phyloP scores from a whole-genome alignment of 2,888 invertebrate genomes.

The Carterocephalus palaemon region DNA sequence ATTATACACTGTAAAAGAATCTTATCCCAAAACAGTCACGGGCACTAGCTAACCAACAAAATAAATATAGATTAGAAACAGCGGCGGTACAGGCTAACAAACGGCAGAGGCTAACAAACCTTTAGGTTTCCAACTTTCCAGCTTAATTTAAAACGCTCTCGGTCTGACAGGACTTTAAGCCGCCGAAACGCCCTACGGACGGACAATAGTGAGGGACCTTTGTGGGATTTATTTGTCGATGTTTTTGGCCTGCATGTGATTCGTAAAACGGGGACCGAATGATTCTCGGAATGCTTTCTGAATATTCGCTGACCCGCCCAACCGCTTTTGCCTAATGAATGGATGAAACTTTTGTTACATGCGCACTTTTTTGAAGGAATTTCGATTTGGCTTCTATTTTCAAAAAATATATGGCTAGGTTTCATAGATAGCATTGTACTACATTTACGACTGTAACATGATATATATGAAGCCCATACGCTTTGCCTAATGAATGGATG shows the following conservation, averaged over 20 bases:
- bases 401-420: too few species aligned
- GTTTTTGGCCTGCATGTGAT: conserved; percentile 39
- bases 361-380: conserved; percentile 6
- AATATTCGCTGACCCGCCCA: conserved; percentile 30
- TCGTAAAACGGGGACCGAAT: conserved; percentile 31
- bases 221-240: conserved; percentile 39
- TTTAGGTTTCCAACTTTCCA: too few species aligned
- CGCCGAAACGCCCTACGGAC: conserved; percentile 19
- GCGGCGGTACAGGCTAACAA: too few species aligned
- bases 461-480: too few species aligned
- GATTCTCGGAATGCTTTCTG: conserved; percentile 34
- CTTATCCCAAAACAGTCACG: too few species aligned
- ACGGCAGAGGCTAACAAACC: too few species aligned
- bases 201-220: conserved; percentile 38
- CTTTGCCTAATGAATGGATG: conserved; percentile 19
- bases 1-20: too few species aligned
- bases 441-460: too few species aligned
- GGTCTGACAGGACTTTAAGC: conserved; percentile 1
- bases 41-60: too few species aligned
- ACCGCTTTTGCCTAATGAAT: conserved; percentile 23
- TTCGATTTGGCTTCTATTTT: conserved; percentile 1
- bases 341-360: conserved; percentile 7
- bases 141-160: conserved; percentile 10
- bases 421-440: too few species aligned
- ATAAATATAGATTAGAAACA: too few species aligned